Evolutionary conservation across 2,797 vertebrate species (phyloP).

Genomic region (Anguilla marmorata): DNA sequence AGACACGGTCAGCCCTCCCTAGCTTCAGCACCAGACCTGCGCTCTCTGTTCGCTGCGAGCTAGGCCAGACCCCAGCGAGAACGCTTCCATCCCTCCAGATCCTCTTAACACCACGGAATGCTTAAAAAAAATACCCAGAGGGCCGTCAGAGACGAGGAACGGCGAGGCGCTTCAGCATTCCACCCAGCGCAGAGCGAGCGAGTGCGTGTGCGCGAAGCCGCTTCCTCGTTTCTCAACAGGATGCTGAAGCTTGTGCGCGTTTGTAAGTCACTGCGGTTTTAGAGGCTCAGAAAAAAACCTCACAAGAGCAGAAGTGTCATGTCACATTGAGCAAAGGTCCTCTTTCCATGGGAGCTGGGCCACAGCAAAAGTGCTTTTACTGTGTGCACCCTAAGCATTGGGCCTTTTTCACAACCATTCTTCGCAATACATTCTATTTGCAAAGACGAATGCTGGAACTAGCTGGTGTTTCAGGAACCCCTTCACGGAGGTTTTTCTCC

Average conservation of each 20-base stretch:
- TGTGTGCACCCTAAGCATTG: no score
- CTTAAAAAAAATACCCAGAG: constrained; percentile 1
- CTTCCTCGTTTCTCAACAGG: constrained; percentile 89
- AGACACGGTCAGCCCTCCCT: constrained; percentile 48
- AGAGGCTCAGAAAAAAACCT: constrained; percentile 39
- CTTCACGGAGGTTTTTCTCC: constrained; percentile 37
- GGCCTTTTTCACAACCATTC: neutral
- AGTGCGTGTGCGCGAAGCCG: constrained; percentile 42
- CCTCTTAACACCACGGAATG: constrained; percentile 10
- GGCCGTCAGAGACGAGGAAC: neutral
- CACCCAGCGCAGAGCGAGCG: constrained; percentile 26
- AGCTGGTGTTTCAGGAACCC: constrained; percentile 31
- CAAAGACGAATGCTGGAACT: constrained; percentile 53
- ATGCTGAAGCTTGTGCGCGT: constrained; percentile 63
- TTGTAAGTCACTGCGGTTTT: constrained; percentile 44
- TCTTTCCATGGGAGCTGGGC: neutral
- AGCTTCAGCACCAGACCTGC: constrained; percentile 15
- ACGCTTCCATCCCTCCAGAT: constrained; percentile 60
- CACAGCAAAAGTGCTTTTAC: neutral
- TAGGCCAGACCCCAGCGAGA: constrained; percentile 51
- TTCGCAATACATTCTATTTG: neutral
- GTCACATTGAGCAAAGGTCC: constrained; percentile 2
- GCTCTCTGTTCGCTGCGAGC: constrained; percentile 42
- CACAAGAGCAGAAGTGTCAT: constrained; percentile 38
- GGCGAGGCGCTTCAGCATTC: neutral